Base-by-base conservation (phyloP, 2,113 vertebrate species). In the Dasyprocta punctata region DNA sequence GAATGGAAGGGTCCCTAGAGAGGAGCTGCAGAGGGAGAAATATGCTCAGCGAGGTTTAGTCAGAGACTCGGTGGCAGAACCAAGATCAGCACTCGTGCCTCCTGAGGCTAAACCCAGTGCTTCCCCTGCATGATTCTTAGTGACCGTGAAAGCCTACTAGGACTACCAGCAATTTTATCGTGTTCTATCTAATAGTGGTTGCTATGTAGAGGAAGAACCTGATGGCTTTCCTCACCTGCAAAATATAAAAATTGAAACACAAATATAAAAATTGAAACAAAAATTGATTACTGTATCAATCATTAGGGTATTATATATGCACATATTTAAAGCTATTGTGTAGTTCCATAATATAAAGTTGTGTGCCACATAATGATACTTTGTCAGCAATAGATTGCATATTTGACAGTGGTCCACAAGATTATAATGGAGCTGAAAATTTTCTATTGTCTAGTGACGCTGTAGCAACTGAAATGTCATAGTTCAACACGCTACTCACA, bases 111-210 rank as follows among this genome's bases (percentile, higher is more conserved):
- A 73, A 33, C 47, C 33, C 33, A 56, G 61, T 10, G 38, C 56
- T 87, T 92, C 56, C 61, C 82, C 19, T 94, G 80, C 61, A 41
- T 19, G 56, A 92, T 89, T 90, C 78, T 90, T 73, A 92, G 38
- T 61, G 56, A 80, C 75, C 61, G 24, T 20, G 28, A 81, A 94
- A 80, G 36, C 1, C 71, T 94, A 38, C 26, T 33, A 78, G 84
- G 77, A 1, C 69, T 92, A 80, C 60, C 67, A 52, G 61, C 17
- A 89, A 56, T 63, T 33, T 47, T 30, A 7, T 95, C 36, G 92
- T 5, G 56, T 24, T 33, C 77, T 92, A 6, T 33, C 6, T 69
- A 63, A 69, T 10, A 82, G 52, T 60, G 24, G 14, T 73, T 88
- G 6, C 41, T 63, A 17, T 28, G 3, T 63, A 73, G 58, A 38